Base-by-base conservation (phyloP, 2,113 vertebrate species). In the Cathartes aura region DNA sequence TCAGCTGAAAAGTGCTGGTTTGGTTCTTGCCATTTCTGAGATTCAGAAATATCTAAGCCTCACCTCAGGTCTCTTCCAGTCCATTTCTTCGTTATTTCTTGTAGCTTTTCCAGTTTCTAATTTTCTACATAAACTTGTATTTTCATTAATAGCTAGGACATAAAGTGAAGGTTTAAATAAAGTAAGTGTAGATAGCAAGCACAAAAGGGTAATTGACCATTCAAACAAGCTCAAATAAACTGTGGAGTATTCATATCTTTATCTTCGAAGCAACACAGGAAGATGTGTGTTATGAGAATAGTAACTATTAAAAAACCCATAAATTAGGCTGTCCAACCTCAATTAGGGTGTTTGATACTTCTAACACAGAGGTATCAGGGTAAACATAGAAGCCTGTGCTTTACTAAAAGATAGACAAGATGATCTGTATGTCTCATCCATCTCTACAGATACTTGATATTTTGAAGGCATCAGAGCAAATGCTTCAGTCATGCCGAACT, bases 51-150 rank as follows among this genome's bases (percentile, higher is more conserved):
- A 55, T 32, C 43, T 68, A 16, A 60, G 63, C 48, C 40, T 76
- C 9, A 2, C 42, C 38, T 82, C 45, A 19, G 5, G n/a, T 75
- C 24, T 82, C 24, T 92, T 82, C 66, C 66, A 75, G 29, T 56
- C 32, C 40, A 72, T 71, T 94, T 88, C 50, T 70, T 90, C 42
- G 27, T 81, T 85, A 50, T 58, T 95, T 82, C 55, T 71, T 85
- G 18, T 59, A 32, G 36, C 15, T 88, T 66, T 73, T 88, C 52
- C 13, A 45, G 12, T 22, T 92, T 75, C 74, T 82, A 17, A 24
- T 75, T 94, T 88, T 88, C 47, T 47, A 63, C 12, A 47, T 42
- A 40, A 73, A 95, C 27, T 6, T 60, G 7, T 22, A 24, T 89
- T 87, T 91, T 76, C 29, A 47, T 56, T 78, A 56, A 47, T 23